Conservation (phyloP, 2,888 invertebrate species). For the Escarpia spicata region DNA sequence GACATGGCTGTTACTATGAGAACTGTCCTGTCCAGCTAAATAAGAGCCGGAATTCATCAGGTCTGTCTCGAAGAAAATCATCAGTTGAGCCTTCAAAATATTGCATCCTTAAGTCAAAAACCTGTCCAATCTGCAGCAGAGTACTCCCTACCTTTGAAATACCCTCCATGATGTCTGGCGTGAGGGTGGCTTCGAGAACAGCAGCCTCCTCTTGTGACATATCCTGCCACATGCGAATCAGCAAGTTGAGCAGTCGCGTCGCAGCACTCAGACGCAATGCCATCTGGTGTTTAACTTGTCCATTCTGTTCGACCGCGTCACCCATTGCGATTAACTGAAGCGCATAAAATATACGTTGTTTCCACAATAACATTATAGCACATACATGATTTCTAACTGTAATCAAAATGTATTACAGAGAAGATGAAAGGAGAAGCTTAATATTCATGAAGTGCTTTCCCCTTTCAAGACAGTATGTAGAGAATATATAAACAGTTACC, state of each 20-base stretch:
- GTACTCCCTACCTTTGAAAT: constrained; percentile 61
- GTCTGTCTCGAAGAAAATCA: neutral
- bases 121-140: too few species aligned
- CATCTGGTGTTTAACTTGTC: constrained; percentile 57
- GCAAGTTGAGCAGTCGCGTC: constrained; percentile 63
- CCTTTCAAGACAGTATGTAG: too few species aligned
- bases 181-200: constrained; percentile 63
- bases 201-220: constrained; percentile 62
- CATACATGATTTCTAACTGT: too few species aligned
- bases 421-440: too few species aligned
- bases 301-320: constrained; percentile 61
- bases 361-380: too few species aligned
- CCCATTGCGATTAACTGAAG: constrained; percentile 56
- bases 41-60: neutral
- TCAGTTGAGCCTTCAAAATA: neutral
- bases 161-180: constrained; percentile 61
- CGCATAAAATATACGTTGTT: neutral
- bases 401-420: too few species aligned
- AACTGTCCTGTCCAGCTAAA: neutral
- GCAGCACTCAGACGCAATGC: constrained; percentile 64
- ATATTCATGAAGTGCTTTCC: too few species aligned
- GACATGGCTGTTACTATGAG: neutral
- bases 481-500: too few species aligned
- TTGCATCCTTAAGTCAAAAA: too few species aligned
- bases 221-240: constrained; percentile 63